Base-by-base conservation (phyloP, 1,140 invertebrate species). In the Habropoda laboriosa region DNA sequence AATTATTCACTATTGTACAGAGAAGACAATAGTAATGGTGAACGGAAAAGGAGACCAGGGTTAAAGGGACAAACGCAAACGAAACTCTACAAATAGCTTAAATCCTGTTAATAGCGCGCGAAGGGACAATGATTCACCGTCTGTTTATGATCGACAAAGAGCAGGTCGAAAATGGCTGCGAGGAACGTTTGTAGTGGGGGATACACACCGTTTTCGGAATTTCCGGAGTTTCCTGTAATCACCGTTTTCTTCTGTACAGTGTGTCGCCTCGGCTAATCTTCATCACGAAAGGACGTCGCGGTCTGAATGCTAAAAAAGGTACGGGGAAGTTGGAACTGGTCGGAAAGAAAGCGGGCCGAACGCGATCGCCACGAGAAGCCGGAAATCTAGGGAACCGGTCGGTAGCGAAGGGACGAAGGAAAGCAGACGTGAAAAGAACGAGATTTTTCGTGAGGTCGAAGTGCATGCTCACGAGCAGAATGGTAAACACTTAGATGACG, bases 401-500 rank as follows among this genome's bases (percentile, higher is more conserved):
- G 6, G 2, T 38, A 8, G 21, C 16, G n/a, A 55, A 67, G 51
- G 16, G n/a, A 21, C 49, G 40, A 24, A 27, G 30, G 42, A 18
- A 30, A 55, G 21, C 27, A 7, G 38, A 40, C 38, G 73, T 76
- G 51, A 35, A 57, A n/a, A 68, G 51, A 38, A 30, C 74, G 38
- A 57, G 30, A 53, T 32, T 66, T 67, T 76, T 57, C 45, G 49
- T 42, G 35, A 53, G 73, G 73, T 76, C 49, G 61, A n/a, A 27
- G 5, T n/a, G 4, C 38, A 27, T n/a, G 5, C 51, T 27, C 30
- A 38, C 16, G 27, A 5, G n/a, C n/a, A 24, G 74, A 76, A 76
- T 76, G 40, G 68, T 76, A 76, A 76, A 10, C 13, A 27, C n/a
- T 7, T 32, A 42, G 30, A 76, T 47, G 63, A 55, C 61, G 73